Conservation (phyloP, 2,888 invertebrate genomes). For the Lepidonotus clava region DNA sequence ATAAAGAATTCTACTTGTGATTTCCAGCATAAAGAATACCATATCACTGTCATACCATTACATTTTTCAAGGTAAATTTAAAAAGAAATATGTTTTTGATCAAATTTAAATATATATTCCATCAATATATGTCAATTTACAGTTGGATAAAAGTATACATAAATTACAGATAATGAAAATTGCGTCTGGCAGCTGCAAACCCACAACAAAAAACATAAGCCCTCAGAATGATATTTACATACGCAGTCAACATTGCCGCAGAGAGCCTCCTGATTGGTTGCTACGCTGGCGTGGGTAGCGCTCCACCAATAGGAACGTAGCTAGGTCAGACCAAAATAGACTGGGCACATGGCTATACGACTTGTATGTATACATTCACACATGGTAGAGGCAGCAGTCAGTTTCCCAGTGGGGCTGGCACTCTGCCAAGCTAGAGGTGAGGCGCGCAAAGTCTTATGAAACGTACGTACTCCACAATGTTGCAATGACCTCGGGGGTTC, state of each 20-base stretch:
- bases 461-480: too few relatives aligned
- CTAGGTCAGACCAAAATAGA: constrained; percentile 8
- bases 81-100: background rate
- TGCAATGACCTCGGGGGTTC: too few relatives aligned
- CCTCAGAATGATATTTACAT: background rate
- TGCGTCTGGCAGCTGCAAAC: background rate
- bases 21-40: too few relatives aligned
- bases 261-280: background rate
- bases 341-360: constrained; percentile 42
- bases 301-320: background rate
- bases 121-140: background rate
- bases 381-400: constrained; percentile 1
- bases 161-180: background rate
- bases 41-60: too few relatives aligned
- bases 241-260: background rate
- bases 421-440: too few relatives aligned
- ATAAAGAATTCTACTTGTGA: too few relatives aligned
- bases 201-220: background rate
- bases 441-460: too few relatives aligned
- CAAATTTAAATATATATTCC: background rate
- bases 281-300: background rate
- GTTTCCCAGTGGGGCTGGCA: too few relatives aligned
- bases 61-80: background rate
- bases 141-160: background rate
- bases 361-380: constrained; percentile 39